Evolutionary conservation across 1,140 invertebrate species (phyloP).

Genomic region (Ridgeia piscesae): DNA sequence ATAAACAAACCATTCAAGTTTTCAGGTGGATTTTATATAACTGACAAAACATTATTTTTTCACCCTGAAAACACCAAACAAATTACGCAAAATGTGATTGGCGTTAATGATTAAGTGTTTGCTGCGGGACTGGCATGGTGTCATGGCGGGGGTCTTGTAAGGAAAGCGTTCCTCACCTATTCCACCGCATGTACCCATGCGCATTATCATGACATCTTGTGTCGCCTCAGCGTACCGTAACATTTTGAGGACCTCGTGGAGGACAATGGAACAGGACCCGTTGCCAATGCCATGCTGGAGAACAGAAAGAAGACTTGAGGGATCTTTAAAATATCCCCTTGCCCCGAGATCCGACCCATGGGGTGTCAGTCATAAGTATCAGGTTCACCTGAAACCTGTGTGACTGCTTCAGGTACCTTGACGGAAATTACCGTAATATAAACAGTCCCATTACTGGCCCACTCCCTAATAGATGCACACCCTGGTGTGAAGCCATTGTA

Average conservation of each 20-base stretch:
- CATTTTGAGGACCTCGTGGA: conserved; percentile 91
- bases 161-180: conserved; percentile 63
- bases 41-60: not conserved
- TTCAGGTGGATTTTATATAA: not conserved
- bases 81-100: not conserved
- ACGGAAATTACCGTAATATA: no score
- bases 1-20: not conserved
- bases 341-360: not conserved
- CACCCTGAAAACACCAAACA: not conserved
- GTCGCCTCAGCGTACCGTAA: conserved; percentile 84
- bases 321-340: not conserved
- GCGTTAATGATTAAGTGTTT: not conserved
- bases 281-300: conserved; percentile 89
- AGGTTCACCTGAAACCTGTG: not conserved
- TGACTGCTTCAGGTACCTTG: no score
- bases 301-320: not conserved
- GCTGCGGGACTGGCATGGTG: not conserved
- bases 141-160: not conserved
- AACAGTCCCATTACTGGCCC: no score
- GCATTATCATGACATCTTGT: conserved; percentile 81
- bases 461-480: no score
- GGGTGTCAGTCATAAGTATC: not conserved
- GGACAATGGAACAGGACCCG: conserved; percentile 85
- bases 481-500: no score
- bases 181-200: conserved; percentile 92